Evolutionary conservation across 2,888 invertebrate species (phyloP).

Genomic region (Aquatica leii): DNA sequence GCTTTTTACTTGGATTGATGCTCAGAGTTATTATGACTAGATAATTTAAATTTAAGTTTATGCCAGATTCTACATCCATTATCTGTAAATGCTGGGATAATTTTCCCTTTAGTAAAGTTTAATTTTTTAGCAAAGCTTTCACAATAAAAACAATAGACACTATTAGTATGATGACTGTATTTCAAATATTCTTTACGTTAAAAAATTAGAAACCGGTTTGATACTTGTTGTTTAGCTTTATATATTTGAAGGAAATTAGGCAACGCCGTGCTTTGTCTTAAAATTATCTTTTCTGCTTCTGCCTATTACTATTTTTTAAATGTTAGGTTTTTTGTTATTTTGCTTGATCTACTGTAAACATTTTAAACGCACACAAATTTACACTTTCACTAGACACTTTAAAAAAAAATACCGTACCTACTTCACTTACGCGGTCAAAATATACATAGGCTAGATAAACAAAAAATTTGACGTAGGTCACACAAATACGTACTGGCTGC

Average conservation of each 20-base stretch:
- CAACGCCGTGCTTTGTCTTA: no score
- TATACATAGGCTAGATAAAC: no score
- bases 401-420: no score
- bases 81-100: background rate
- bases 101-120: background rate
- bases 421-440: no score
- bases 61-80: background rate
- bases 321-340: background rate
- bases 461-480: no score
- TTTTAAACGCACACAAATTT: no score
- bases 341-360: background rate
- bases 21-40: background rate
- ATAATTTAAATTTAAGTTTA: constrained; percentile 3
- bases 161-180: background rate
- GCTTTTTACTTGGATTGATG: background rate
- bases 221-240: background rate
- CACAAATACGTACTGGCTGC: no score
- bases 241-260: no score
- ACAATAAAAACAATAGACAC: background rate
- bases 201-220: background rate
- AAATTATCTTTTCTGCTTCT: no score
- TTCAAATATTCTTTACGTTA: no score
- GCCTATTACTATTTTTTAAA: background rate
- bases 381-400: no score
- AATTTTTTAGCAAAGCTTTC: background rate